Percentiles rank a stretch among this genome's conserved stretches.
Conservation (phyloP, 2,888 invertebrate genomes). For the Lissonota sp. region DNA sequence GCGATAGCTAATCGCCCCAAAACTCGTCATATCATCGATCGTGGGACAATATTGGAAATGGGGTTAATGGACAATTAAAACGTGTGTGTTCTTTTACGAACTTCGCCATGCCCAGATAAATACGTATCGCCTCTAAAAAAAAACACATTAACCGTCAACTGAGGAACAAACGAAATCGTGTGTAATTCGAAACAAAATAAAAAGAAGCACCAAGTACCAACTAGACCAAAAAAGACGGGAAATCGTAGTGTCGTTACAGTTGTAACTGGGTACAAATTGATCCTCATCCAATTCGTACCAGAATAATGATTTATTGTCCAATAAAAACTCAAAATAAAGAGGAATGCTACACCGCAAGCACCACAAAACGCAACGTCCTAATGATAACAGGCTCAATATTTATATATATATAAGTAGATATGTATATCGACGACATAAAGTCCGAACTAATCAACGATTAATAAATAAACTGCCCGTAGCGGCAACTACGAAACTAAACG, state of each 20-base stretch:
- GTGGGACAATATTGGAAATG: neutral
- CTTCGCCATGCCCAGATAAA: conserved; percentile 54
- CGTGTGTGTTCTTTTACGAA: conserved; percentile 37
- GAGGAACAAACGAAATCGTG: conserved; percentile 1
- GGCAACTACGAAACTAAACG: conserved; percentile 68
- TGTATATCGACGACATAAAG: conserved; percentile 57
- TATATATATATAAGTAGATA: conserved; percentile 29
- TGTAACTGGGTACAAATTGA: conserved; percentile 23
- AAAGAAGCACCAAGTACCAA: conserved; percentile 74
- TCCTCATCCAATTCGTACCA: conserved; percentile 17
- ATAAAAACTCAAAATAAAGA: conserved; percentile 64
- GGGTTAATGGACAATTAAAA: neutral
- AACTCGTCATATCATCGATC: conserved; percentile 1
- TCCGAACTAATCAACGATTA: conserved; percentile 55
- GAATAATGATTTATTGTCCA: conserved; percentile 15
- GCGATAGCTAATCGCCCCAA: neutral
- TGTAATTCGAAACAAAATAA: conserved; percentile 10
- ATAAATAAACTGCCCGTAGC: conserved; percentile 64
- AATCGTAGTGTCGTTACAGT: conserved; percentile 33
- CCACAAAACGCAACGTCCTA: conserved; percentile 79
- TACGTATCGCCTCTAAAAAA: conserved; percentile 40
- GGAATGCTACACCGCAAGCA: conserved; percentile 82
- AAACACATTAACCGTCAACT: conserved; percentile 26
- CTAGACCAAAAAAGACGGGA: conserved; percentile 70
- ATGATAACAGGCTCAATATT: conserved; percentile 58